phyloP scores from a whole-genome alignment of 2,797 vertebrate genomes.

The Synaphobranchus kaupii region DNA sequence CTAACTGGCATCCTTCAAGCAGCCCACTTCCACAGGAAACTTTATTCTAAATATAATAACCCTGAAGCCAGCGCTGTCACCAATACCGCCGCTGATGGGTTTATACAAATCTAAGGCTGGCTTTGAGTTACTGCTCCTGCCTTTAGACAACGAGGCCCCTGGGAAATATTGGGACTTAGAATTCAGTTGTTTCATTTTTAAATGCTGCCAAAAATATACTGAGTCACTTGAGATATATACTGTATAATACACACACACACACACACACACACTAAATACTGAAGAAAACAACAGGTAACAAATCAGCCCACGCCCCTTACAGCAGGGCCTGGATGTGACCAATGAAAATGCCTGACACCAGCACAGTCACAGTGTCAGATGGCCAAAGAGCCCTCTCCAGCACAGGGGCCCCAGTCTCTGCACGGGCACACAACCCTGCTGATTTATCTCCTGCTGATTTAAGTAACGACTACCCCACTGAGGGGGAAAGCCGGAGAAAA shows the following conservation, averaged over 20 bases:
- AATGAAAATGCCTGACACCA: neutral
- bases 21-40: neutral
- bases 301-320: neutral
- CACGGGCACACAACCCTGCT: slow-evolving; percentile 34
- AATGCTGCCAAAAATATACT: slow-evolving; percentile 41
- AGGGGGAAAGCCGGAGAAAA: neutral
- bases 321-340: neutral
- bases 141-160: slow-evolving; percentile 43
- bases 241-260: no score
- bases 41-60: slow-evolving; percentile 42
- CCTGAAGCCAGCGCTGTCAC: slow-evolving; percentile 34
- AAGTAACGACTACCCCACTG: neutral
- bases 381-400: neutral
- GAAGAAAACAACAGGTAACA: neutral
- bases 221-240: no score
- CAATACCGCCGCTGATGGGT: slow-evolving; percentile 34
- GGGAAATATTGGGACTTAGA: slow-evolving; percentile 39
- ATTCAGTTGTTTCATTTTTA: slow-evolving; percentile 54
- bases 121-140: slow-evolving; percentile 44
- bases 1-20: neutral
- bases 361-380: neutral
- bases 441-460: neutral
- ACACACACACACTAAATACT: neutral
- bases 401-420: neutral
- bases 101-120: slow-evolving; percentile 44